Conservation (phyloP, 2,797 vertebrate genomes). For the Lophotriccus pileatus region DNA sequence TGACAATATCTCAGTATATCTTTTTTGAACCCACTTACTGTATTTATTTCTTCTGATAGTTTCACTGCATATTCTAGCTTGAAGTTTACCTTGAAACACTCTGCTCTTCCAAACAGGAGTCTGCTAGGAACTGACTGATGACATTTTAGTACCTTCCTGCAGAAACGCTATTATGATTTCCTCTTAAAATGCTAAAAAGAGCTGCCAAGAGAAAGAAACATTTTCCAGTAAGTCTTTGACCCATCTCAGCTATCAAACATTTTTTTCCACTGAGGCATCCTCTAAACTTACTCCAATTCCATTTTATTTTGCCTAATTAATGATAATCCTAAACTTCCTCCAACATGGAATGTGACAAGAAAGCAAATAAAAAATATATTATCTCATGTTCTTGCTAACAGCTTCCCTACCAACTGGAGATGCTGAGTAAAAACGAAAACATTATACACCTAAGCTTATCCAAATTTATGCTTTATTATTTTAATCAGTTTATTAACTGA, state of each 20-base stretch:
- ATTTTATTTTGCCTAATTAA: neutral
- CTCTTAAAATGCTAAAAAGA: neutral
- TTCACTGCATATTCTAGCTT: neutral
- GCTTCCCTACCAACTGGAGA: neutral
- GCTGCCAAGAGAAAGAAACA: neutral
- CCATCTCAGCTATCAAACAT: neutral
- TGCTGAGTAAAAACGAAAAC: neutral
- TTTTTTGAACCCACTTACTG: neutral
- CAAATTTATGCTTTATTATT: neutral
- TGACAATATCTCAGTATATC: neutral
- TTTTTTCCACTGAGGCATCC: neutral
- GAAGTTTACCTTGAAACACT: neutral
- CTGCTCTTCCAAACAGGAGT: neutral
- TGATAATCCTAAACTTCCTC: neutral
- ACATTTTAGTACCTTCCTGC: neutral
- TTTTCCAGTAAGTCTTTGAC: neutral
- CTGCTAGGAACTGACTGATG: neutral
- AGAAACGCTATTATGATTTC: neutral
- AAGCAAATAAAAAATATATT: neutral
- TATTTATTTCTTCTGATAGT: neutral
- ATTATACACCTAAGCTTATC: neutral
- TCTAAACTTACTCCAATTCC: neutral
- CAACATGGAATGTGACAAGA: neutral
- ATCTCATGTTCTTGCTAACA: neutral
- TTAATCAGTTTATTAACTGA: neutral